phyloP scores from a whole-genome alignment of 2,888 invertebrate genomes.

The Iselma pallidipennis region DNA sequence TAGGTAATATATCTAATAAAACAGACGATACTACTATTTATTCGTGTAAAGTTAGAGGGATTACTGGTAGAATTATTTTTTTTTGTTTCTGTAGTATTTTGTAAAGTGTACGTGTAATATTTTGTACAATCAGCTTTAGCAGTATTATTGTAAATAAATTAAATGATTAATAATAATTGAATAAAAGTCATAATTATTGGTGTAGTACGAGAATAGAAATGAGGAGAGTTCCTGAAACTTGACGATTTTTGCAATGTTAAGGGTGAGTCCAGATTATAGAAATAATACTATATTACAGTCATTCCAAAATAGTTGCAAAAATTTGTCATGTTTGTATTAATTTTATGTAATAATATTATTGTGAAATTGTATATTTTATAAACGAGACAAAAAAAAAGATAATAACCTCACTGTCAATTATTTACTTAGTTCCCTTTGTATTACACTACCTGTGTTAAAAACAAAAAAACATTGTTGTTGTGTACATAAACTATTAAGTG shows the following conservation, averaged over 20 bases:
- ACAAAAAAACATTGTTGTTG: slow-evolving; percentile 51
- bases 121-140: slow-evolving; percentile 42
- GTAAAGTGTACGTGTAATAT: slow-evolving; percentile 38
- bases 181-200: slow-evolving; percentile 21
- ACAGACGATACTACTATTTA: slow-evolving; percentile 21
- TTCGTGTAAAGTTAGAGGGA: slow-evolving; percentile 25
- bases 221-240: background rate
- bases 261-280: background rate
- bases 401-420: slow-evolving; percentile 30
- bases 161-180: background rate
- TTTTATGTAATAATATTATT: slow-evolving; percentile 9
- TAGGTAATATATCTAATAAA: slow-evolving; percentile 22
- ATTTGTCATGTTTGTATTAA: slow-evolving; percentile 1
- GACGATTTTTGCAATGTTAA: background rate
- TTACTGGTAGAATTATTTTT: slow-evolving; percentile 33
- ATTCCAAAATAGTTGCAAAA: background rate
- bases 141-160: slow-evolving; percentile 46
- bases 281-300: background rate
- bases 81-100: slow-evolving; percentile 17
- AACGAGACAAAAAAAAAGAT: slow-evolving; percentile 10
- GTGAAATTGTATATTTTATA: slow-evolving; percentile 27
- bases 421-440: slow-evolving; percentile 26
- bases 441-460: slow-evolving; percentile 28
- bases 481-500: slow-evolving; percentile 53
- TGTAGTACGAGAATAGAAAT: slow-evolving; percentile 20